Base-by-base conservation (phyloP, 2,797 vertebrate species). In the Florisuga fusca region DNA sequence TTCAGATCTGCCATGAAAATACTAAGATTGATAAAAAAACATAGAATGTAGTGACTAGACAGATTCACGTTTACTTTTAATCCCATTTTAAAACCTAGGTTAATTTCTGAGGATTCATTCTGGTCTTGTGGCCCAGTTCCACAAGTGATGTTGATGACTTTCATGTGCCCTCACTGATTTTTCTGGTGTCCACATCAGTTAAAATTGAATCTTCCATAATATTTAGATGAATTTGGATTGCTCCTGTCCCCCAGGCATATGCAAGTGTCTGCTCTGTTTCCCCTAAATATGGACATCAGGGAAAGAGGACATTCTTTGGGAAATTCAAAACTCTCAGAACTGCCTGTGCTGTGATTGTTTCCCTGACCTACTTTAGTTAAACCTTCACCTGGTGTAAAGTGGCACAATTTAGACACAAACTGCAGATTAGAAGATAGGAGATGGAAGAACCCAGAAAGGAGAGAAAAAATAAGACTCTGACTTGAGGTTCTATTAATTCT, bases 181-280 rank as follows among this genome's bases (percentile, higher is more conserved):
- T 26, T 11, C 31, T 2, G 4, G 18, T 6, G 33, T 31, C 27
- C 27, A 38, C 15, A 8, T 1, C 10, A 69, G 14, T 58, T 46
- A 46, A 68, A 12, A 14, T 5, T 26, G 66, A 84, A 41, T 41
- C 46, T 77, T 29, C 29, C 22, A 18, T n/a, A n/a, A 43, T 7
- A 7, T 48, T 64, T 27, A 21, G 18, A n/a, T 26, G 12, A 43
- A 71, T 74, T 55, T 45, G 15, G 23, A 34, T 14, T 71, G 7
- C 2, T 7, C 13, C 3, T 50, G 5, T 13, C 1, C 6, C 2
- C 4, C 33, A 64, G 20, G 7, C 1, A 1, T 41, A 27, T 71
- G 25, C 9, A 27, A 22, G 4, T 48, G 14, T 13, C 23, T 63
- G 22, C 25, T 76, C 1, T 1, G 7, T 73, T 69, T 82, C n/a